Evolutionary conservation across 2,113 vertebrate species (phyloP), one percentile per base, ranked within the genome.

Genomic region (Saguinus midas): DNA sequence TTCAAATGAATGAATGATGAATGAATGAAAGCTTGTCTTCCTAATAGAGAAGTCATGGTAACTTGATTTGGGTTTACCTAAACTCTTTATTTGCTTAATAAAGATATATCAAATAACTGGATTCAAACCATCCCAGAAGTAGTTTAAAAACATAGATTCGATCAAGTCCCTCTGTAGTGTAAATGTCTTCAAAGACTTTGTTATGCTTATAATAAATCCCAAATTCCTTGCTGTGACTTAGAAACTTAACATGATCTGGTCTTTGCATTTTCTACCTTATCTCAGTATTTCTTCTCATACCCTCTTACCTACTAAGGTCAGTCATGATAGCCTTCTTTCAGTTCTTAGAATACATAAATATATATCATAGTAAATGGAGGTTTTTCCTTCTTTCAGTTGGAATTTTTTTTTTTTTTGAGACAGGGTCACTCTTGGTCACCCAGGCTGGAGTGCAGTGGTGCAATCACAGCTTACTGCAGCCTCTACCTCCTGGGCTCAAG

Each of bases 11-110:
- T 75, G 55, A 85, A 79, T 79, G 32, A 78, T 79, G 37, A 68
- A 64, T 50, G 55, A 89, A 72, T 91, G 40, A 92, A 97, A 95
- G 55, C 9, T 55, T 89, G 16, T 88, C 35, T 87, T 91, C 55
- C 66, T 82, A 73, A 37, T 27, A 82, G 12, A 90, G 75, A 84
- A 72, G 27, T 52, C 18, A 68, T 23, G 48, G 37, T 85, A 72
- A 89, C 72, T 95, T 95, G 37, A 79, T 94, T 61, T 86, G 85
- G 90, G 23, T 94, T 94, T 6, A 76, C 11, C 23, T 45, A 92
- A 90, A 84, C 8, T 80, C 18, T 85, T 90, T 85, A 50, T 87
- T 86, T 94, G 75, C 45, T 84, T 85, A 83, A 72, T 87, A 93
- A 90, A 80, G 80, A 35, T 14, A 61, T 52, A 68, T 29, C n/a